These are phyloP conservation scores for Chiloscyllium punctatum DNA, from an alignment of 2,797 vertebrate species.

Conservation along the genomic window DNA sequence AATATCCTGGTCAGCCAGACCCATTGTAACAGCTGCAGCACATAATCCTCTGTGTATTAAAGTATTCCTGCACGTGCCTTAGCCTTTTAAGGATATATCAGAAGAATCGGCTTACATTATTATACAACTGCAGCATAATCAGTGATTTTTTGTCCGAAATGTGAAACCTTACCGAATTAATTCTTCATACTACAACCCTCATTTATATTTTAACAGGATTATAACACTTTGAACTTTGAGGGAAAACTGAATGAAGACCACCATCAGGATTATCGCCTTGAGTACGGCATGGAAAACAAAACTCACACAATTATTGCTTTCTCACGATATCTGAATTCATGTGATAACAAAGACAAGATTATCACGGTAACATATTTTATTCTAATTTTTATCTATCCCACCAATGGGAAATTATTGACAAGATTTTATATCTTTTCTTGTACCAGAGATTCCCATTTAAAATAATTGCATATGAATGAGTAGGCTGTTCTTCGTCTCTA, in stretches of 20 bases:
- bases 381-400: not conserved
- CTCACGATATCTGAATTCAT: constrained; percentile 69
- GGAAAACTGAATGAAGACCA: constrained; percentile 64
- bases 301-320: constrained; percentile 74
- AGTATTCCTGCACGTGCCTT: too few species aligned
- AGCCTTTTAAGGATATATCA: too few species aligned
- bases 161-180: not conserved
- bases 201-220: constrained; percentile 59
- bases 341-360: constrained; percentile 67
- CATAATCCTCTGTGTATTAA: too few species aligned
- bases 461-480: not conserved
- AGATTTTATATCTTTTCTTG: not conserved
- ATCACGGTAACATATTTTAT: constrained; percentile 64
- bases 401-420: not conserved
- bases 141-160: not conserved
- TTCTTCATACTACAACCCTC: not conserved
- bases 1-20: too few species aligned
- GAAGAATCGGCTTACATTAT: not conserved
- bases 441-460: not conserved
- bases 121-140: not conserved
- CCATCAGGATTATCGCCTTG: constrained; percentile 70
- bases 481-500: too few species aligned
- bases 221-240: constrained; percentile 61
- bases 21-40: too few species aligned
- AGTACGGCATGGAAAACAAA: constrained; percentile 72